These are phyloP conservation scores for Cepphus grylle DNA, from an alignment of 2,113 vertebrate genomes.

Conservation along the genomic window DNA sequence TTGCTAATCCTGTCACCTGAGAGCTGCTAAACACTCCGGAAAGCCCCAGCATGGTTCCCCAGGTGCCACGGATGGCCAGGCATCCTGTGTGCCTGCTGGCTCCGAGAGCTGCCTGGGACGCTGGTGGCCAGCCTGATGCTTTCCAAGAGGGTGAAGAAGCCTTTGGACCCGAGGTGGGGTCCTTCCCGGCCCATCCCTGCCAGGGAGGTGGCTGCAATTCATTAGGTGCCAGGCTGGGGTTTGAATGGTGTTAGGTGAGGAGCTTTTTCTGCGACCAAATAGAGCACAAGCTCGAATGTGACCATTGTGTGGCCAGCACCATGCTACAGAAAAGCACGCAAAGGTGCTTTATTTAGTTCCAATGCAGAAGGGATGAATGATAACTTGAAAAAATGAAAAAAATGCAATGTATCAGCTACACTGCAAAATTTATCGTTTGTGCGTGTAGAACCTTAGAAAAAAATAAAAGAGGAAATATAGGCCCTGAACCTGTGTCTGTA, in stretches of 20 bases:
- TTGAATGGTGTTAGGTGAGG: not conserved
- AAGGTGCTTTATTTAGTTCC: not conserved
- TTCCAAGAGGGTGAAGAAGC: not conserved
- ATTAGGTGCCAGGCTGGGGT: not conserved
- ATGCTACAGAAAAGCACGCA: not conserved
- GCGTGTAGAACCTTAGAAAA: not conserved
- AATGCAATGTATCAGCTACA: not conserved
- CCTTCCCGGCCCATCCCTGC: not conserved
- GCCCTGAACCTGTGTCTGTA: not conserved
- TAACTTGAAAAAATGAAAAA: not conserved
- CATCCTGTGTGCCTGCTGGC: not conserved
- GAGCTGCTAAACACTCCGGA: not conserved
- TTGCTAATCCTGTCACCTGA: not conserved
- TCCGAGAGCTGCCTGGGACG: rapidly evolving
- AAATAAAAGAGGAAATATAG: not conserved
- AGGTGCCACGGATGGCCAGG: rapidly evolving
- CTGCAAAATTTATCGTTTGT: not conserved
- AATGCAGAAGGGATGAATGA: not conserved
- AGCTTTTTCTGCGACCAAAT: not conserved
- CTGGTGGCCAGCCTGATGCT: not conserved
- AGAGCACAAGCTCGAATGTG: not conserved
- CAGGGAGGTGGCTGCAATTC: not conserved
- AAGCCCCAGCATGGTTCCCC: not conserved
- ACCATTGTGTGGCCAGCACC: not conserved
- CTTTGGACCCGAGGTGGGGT: not conserved